A percentile compares a stretch with the other conserved stretches of the same genome.
phyloP scores from a whole-genome alignment of 2,888 invertebrate genomes.

The Neoascia interrupta region DNA sequence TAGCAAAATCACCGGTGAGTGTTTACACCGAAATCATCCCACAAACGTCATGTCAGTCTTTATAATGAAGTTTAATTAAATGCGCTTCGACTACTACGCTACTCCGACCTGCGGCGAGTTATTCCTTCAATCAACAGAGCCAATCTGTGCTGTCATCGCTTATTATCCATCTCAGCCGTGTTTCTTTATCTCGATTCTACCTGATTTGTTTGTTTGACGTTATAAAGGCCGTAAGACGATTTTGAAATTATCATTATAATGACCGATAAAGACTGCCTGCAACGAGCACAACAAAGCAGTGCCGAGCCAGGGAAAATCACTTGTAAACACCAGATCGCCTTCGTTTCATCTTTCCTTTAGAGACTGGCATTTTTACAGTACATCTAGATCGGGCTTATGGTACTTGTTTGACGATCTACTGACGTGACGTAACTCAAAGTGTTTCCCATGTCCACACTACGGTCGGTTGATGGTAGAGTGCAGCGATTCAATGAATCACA shows the following conservation, averaged over 20 bases:
- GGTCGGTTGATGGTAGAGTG: background rate
- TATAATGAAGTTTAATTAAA: conserved; percentile 51
- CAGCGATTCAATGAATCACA: conserved; percentile 51
- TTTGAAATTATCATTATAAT: conserved; percentile 49
- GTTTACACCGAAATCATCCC: background rate
- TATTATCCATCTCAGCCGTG: conserved; percentile 16
- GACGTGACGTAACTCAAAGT: conserved; percentile 27
- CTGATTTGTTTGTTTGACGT: conserved; percentile 39
- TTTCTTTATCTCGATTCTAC: conserved; percentile 40
- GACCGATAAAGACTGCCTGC: conserved; percentile 49
- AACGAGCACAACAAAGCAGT: conserved; percentile 1
- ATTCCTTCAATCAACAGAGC: conserved; percentile 29
- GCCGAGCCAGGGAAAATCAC: conserved; percentile 1
- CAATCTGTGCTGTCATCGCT: conserved; percentile 36
- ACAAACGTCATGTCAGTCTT: conserved; percentile 7
- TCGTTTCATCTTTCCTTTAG: background rate
- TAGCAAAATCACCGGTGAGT: background rate
- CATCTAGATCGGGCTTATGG: conserved; percentile 46
- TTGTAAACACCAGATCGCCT: background rate
- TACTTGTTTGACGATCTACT: conserved; percentile 26
- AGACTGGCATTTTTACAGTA: conserved; percentile 15
- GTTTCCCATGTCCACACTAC: conserved; percentile 27
- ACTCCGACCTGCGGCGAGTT: conserved; percentile 25
- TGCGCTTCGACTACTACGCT: no score
- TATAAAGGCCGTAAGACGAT: conserved; percentile 27